These are phyloP conservation scores for Knipowitschia caucasica DNA, from an alignment of 2,797 vertebrate species.

Conservation along the genomic window DNA sequence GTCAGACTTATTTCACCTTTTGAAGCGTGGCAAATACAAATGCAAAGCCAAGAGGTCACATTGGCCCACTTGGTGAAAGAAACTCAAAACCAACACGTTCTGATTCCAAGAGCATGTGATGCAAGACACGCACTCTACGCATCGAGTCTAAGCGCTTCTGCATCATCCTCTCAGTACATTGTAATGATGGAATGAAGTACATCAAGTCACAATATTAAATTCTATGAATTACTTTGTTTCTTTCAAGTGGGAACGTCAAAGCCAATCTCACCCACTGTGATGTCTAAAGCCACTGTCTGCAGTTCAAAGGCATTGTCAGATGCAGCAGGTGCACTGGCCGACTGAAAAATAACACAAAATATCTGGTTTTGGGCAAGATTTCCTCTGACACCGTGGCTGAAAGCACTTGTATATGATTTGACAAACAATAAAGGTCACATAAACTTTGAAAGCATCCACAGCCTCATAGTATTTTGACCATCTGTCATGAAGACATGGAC, in stretches of 20 bases:
- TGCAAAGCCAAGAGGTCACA: constrained; percentile 66
- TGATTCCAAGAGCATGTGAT: constrained; percentile 76
- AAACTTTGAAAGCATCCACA: constrained; percentile 54
- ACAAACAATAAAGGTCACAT: constrained; percentile 51
- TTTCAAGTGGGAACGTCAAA: not conserved
- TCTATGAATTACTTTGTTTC: not conserved
- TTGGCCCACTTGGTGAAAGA: constrained; percentile 71
- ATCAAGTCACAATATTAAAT: too few relatives aligned
- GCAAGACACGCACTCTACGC: constrained; percentile 46
- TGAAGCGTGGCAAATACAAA: constrained; percentile 57
- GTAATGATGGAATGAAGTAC: not conserved
- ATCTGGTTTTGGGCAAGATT: not conserved
- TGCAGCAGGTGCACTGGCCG: constrained; percentile 24
- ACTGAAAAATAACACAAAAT: constrained; percentile 21
- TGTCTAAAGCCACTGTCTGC: constrained; percentile 3
- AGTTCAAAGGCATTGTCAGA: constrained; percentile 19
- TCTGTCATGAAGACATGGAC: constrained; percentile 67
- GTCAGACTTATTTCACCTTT: constrained; percentile 66
- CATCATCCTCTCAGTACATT: constrained; percentile 8
- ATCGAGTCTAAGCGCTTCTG: constrained; percentile 20
- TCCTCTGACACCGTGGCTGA: not conserved
- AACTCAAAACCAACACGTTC: constrained; percentile 80
- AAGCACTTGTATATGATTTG: constrained; percentile 45
- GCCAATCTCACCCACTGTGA: constrained; percentile 7
- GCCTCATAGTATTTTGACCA: constrained; percentile 53